These are phyloP conservation scores for Hystrix cristata DNA, from an alignment of 2,113 vertebrate species.

Conservation along the genomic window DNA sequence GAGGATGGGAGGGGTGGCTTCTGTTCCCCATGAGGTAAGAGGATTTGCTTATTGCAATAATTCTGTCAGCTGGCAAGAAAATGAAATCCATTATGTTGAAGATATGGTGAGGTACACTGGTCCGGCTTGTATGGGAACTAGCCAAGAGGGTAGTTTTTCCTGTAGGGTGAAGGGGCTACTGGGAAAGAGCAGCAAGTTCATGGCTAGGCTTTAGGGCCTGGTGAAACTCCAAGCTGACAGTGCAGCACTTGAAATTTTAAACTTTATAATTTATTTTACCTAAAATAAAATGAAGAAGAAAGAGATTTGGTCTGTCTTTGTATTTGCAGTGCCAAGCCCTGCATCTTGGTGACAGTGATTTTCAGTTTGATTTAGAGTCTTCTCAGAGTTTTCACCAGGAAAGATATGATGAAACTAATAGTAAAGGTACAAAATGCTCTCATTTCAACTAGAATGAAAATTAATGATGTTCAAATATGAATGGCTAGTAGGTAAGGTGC, in stretches of 20 bases:
- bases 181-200: neutral
- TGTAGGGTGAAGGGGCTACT: neutral
- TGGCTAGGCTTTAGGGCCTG: neutral
- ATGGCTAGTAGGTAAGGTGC: neutral
- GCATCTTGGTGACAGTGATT: neutral
- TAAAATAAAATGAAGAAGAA: neutral
- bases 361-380: neutral
- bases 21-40: neutral
- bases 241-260: neutral
- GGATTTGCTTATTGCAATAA: neutral
- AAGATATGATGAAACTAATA: neutral
- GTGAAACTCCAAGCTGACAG: neutral
- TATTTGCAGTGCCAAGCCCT: neutral
- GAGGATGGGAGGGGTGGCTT: rapidly evolving
- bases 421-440: neutral
- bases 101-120: too few species aligned
- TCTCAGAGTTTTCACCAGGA: neutral
- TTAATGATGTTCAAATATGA: neutral
- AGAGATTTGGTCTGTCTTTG: neutral
- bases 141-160: neutral
- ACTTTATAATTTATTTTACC: neutral
- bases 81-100: neutral
- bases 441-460: neutral
- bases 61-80: neutral
- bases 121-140: neutral